A percentile compares a stretch with the other conserved stretches of the same genome.
phyloP scores from a whole-genome alignment of 2,113 vertebrate species.

The Macquaria ambigua region DNA sequence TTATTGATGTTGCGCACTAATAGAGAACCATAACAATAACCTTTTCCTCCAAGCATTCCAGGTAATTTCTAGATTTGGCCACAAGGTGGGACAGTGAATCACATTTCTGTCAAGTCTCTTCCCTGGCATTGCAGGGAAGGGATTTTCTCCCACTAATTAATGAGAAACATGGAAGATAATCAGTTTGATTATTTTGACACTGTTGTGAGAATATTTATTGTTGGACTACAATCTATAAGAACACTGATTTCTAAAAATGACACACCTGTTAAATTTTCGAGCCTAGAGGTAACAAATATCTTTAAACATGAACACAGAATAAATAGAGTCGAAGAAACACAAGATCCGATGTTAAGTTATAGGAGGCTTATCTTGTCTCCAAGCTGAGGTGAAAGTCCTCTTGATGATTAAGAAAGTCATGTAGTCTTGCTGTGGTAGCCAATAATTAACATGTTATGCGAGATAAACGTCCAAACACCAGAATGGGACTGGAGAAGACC shows the following conservation, averaged over 20 bases:
- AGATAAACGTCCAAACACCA: slow-evolving; percentile 17
- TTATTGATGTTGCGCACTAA: not conserved
- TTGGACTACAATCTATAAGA: not conserved
- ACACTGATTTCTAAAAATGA: not conserved
- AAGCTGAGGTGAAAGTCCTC: slow-evolving; percentile 16
- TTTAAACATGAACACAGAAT: not conserved
- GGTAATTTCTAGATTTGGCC: slow-evolving; percentile 63
- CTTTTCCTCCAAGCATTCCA: not conserved
- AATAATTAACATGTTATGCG: slow-evolving; percentile 7
- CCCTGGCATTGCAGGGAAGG: not conserved
- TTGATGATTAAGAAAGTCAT: not conserved
- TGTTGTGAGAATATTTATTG: not conserved
- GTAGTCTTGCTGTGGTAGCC: not conserved
- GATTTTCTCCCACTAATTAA: not conserved
- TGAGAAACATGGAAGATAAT: not conserved
- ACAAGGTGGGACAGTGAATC: slow-evolving; percentile 77
- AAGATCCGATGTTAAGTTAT: not conserved
- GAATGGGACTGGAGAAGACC: not conserved
- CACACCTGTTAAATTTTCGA: not conserved
- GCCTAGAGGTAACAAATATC: not conserved
- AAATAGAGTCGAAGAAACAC: not conserved
- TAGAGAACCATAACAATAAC: not conserved
- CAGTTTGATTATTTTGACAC: not conserved
- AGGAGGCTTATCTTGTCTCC: not conserved
- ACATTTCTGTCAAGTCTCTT: slow-evolving; percentile 23